Conservation (phyloP, 1,140 invertebrate genomes). For the Choristoneura fumiferana region DNA sequence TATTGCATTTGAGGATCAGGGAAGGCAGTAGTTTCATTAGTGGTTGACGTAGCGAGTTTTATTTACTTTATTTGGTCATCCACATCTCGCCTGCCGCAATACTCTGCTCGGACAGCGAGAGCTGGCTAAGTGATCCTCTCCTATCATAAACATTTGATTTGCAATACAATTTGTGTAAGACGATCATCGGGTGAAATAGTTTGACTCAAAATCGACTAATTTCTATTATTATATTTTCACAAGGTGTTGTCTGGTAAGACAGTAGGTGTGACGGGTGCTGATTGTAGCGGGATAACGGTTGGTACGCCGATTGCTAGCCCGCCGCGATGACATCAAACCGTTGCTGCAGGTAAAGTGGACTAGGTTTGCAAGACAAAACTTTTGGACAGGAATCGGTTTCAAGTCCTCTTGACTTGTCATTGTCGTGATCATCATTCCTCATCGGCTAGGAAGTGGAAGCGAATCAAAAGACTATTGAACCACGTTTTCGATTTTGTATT, state of each 20-base stretch:
- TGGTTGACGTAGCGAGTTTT: constrained; percentile 63
- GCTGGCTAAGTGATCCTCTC: constrained; percentile 60
- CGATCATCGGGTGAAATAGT: constrained; percentile 63
- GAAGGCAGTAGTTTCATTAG: constrained; percentile 57
- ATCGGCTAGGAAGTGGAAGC: constrained; percentile 75
- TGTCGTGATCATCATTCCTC: constrained; percentile 66
- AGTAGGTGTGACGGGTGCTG: constrained; percentile 72
- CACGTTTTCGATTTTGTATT: not conserved
- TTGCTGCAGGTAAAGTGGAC: constrained; percentile 69
- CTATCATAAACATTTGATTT: constrained; percentile 57
- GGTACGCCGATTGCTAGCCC: constrained; percentile 62
- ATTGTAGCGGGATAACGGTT: constrained; percentile 69
- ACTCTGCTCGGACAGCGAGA: constrained; percentile 57
- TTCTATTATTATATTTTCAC: constrained; percentile 73
- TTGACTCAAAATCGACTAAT: constrained; percentile 77
- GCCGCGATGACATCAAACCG: constrained; percentile 55
- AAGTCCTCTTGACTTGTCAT: constrained; percentile 61
- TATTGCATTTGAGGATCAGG: constrained; percentile 62
- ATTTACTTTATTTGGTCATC: constrained; percentile 59
- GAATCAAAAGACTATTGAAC: constrained; percentile 24
- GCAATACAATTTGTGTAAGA: constrained; percentile 47
- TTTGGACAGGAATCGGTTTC: constrained; percentile 61
- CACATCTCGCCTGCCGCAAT: constrained; percentile 53
- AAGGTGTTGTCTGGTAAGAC: constrained; percentile 78
- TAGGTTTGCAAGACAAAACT: constrained; percentile 68